Evolutionary conservation across 2,888 invertebrate species (phyloP), one percentile per base, ranked within the genome.

Genomic region (Germaria angustata): DNA sequence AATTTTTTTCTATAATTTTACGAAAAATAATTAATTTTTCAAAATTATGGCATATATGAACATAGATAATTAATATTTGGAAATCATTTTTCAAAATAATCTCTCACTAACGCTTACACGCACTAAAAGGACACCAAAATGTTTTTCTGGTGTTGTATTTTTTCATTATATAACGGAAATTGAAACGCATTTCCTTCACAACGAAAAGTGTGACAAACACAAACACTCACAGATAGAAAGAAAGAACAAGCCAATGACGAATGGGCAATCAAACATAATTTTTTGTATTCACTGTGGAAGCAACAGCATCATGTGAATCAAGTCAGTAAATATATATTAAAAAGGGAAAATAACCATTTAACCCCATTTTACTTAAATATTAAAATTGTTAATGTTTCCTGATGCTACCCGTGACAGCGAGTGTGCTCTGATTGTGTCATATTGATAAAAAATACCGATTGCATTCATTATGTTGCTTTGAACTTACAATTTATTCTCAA

Each of bases 161-260:
- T 76, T 79, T 61, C 82, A 82, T 82, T 82, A 79, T 49, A 61
- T 6, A 79, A 32, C 78, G 82, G 82, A 82, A 76, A 82, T 82
- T 82, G 66, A 82, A 82, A 79, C 82, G 82, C 79, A 76, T 71
- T 82, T 82, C 82, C 78, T 75, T 69, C 61, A 13, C 44, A 24
- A 63, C 57, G 73, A 39, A 55, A 55, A 24, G 20, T 32, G 49
- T 55, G 53, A 51, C 28, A 65, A 36, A 63, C 24, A 32, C 49
- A 11, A 39, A 36, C 24, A 9, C 55, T 32, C 0, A 6, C 24
- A 46, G 13, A 41, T 6, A 24, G 15, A 34, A 13, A 53, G 32
- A 53, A 8, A 1, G 6, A 24, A 20, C 17, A 22, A 44, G 41
- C 41, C 8, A 17, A 20, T 49, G 28, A 13, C 2, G 17, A 22